Evolutionary conservation across 1,140 invertebrate genomes (phyloP).

Genomic region (Augochlora pura): DNA sequence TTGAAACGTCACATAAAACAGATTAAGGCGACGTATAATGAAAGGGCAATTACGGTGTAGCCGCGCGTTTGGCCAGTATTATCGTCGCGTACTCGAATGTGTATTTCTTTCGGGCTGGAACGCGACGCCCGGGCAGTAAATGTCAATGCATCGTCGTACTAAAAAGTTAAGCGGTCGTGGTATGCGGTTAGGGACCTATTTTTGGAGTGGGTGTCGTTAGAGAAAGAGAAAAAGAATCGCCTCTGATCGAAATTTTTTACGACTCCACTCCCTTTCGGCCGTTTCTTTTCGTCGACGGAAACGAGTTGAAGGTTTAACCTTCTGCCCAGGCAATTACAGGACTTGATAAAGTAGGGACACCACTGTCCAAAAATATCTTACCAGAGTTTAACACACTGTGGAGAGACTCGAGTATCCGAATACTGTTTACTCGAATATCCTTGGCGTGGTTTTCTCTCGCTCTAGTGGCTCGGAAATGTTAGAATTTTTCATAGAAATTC

Average conservation of each 20-base stretch:
- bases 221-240: neutral
- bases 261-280: neutral
- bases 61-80: slow-evolving; percentile 18
- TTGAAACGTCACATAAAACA: slow-evolving; percentile 55
- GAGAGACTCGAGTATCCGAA: neutral
- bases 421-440: neutral
- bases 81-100: slow-evolving; percentile 2
- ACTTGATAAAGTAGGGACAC: neutral
- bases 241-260: slow-evolving; percentile 16
- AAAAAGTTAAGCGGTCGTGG: slow-evolving; percentile 37
- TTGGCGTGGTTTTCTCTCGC: too few relatives aligned
- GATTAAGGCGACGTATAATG: slow-evolving; percentile 31
- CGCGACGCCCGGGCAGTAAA: slow-evolving; percentile 6
- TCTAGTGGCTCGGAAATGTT: too few relatives aligned
- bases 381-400: slow-evolving; percentile 7
- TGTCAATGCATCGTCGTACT: slow-evolving; percentile 22
- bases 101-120: slow-evolving; percentile 14
- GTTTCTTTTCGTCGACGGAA: slow-evolving; percentile 3
- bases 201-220: slow-evolving; percentile 11
- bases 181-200: slow-evolving; percentile 21
- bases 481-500: too few relatives aligned
- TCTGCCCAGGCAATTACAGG: slow-evolving; percentile 10
- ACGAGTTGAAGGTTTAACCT: neutral
- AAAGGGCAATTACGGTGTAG: slow-evolving; percentile 45
- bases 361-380: neutral